A percentile compares a stretch with the other conserved stretches of the same genome.
phyloP scores from a whole-genome alignment of 2,113 vertebrate species.

The Gobiocypris rarus region DNA sequence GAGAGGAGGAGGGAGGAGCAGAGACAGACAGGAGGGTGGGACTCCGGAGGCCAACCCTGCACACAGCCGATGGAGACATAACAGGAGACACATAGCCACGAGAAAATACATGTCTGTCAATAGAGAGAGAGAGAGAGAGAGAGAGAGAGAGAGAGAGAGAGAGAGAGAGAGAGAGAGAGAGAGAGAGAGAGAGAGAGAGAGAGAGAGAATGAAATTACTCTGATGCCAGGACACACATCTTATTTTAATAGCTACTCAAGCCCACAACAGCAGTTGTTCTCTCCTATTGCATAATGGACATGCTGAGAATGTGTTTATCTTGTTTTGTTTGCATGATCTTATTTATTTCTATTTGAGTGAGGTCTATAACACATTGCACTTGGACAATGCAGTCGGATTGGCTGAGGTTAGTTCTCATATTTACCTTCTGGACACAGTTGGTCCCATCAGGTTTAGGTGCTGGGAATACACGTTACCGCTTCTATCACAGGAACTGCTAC shows the following conservation, averaged over 20 bases:
- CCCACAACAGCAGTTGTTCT: conserved; percentile 41
- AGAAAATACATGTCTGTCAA: conserved; percentile 55
- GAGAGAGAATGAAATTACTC: conserved; percentile 8
- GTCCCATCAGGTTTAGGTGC: conserved; percentile 48
- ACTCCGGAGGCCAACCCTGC: conserved; percentile 5
- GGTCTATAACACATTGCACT: conserved; percentile 17
- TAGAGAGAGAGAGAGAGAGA: conserved; percentile 24
- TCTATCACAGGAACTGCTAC: conserved; percentile 79
- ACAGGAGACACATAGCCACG: conserved; percentile 42
- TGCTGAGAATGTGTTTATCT: conserved; percentile 6
- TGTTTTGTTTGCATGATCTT: background rate
- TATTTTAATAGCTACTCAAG: conserved; percentile 28
- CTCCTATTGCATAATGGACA: conserved; percentile 47
- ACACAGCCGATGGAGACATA: conserved; percentile 33
- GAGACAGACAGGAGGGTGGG: conserved; percentile 23
- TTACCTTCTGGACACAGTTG: conserved; percentile 63
- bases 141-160: conserved; percentile 4
- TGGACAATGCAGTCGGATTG: conserved; percentile 40
- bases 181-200: no score
- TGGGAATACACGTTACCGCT: conserved; percentile 66
- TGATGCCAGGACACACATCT: conserved; percentile 38
- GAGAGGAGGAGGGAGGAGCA: conserved; percentile 35
- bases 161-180: conserved; percentile 19
- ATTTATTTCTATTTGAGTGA: conserved; percentile 36
- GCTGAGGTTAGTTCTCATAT: conserved; percentile 61